Base-by-base conservation (phyloP, 2,797 vertebrate species). In the Tiaroga cobitis region DNA sequence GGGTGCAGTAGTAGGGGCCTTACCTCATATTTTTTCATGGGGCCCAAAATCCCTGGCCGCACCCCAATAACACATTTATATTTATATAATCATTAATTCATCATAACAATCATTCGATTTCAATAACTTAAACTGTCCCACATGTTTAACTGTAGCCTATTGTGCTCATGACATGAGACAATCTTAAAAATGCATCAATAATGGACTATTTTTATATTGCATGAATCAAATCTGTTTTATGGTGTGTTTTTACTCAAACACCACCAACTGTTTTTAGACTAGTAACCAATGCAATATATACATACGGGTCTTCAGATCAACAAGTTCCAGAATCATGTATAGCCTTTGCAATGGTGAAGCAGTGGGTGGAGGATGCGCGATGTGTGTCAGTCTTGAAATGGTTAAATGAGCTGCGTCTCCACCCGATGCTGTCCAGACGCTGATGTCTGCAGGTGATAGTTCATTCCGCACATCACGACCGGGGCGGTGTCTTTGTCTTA, bases 381-480 rank as follows among this genome's bases (percentile, higher is more conserved):
- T 34, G 77, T 46, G 78, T 67, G 63, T 56, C 41, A 41, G 92
- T 88, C 80, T 85, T 16, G 16, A 83, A 82, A 88, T 82, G 88
- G 93, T 95, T 94, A 94, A 94, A 69, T 15, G 21, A 68, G 56
- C 65, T 46, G 51, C 56, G 83, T 89, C 92, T 89, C 91, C 91
- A 89, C 91, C 67, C 91, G 84, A 78, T 63, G 86, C 87, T 81
- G 90, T 83, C 87, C 92, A 91, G 91, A 93, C 89, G 65, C 88
- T 94, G 96, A 95, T 93, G 93, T 91, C 91, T 93, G 93, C 95
- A 94, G 95, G 95, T 95, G 94, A 94, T 86, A 89, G 93, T 89
- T 91, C 92, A 90, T 91, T 91, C 88, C 92, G 90, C 92, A 84
- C 92, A 88, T 65, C 74, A 86, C 56, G 88, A 87, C 89, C 93